These are phyloP conservation scores for Anthopleura xanthogrammica DNA, from an alignment of 92 coral and sea anemone species.

Conservation along the genomic window DNA sequence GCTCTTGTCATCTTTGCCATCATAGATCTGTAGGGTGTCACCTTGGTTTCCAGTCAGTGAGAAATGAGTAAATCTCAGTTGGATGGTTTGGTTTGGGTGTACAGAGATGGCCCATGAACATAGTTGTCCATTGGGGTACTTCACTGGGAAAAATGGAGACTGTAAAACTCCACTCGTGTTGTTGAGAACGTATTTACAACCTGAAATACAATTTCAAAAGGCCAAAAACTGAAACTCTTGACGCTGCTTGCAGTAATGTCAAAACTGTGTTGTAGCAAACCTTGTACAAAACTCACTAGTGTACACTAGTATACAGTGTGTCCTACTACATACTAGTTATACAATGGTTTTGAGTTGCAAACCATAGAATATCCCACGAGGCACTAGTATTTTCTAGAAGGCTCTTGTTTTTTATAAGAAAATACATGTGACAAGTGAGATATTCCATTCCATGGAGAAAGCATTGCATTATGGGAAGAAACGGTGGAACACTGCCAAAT, in stretches of 20 bases:
- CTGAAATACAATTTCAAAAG: constrained; percentile 14
- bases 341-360: too few species aligned
- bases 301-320: too few species aligned
- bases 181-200: constrained; percentile 42
- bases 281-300: too few species aligned
- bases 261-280: neutral
- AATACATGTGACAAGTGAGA: too few species aligned
- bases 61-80: constrained; percentile 22
- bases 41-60: constrained; percentile 19
- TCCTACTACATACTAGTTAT: too few species aligned
- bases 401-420: too few species aligned
- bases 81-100: constrained; percentile 24
- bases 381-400: too few species aligned
- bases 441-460: too few species aligned
- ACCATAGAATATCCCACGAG: too few species aligned
- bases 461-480: too few species aligned
- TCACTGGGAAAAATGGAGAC: constrained; percentile 42
- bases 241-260: neutral
- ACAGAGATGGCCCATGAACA: constrained; percentile 58
- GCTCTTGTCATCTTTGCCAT: constrained; percentile 41
- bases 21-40: constrained; percentile 34
- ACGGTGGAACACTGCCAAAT: too few species aligned
- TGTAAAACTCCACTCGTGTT: constrained; percentile 37
- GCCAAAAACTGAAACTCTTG: neutral
- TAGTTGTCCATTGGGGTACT: constrained; percentile 51